A percentile compares a stretch with the other conserved stretches of the same genome.
Conservation (phyloP, 2,797 vertebrate species). For the Sarcoramphus papa region DNA sequence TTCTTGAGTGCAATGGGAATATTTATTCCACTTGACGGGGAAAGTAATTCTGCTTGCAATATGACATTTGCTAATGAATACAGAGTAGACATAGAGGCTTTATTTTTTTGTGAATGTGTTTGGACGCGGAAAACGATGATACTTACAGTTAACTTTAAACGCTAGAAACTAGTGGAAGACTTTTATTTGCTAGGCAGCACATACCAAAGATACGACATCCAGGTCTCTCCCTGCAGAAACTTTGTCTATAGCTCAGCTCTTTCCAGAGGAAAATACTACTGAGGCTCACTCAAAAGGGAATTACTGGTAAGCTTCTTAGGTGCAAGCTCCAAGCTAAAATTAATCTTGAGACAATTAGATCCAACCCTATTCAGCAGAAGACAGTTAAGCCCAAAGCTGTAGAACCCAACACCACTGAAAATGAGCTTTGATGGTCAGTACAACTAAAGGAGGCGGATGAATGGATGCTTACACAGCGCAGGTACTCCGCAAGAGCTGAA, state of each 20-base stretch:
- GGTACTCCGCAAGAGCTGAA: neutral
- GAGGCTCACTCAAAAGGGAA: neutral
- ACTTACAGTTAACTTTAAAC: neutral
- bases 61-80: neutral
- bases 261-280: neutral
- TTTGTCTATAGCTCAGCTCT: neutral
- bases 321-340: neutral
- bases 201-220: neutral
- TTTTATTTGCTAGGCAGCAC: neutral
- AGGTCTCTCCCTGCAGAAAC: neutral
- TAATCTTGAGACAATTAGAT: neutral
- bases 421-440: neutral
- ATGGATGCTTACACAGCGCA: neutral
- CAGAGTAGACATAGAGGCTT: neutral
- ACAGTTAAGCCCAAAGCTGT: neutral
- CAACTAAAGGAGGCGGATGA: neutral
- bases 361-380: neutral
- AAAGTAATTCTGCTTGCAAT: too few relatives aligned
- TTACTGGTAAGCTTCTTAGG: neutral
- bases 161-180: neutral
- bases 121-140: neutral
- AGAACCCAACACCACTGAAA: neutral
- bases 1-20: neutral
- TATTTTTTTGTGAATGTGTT: neutral
- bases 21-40: neutral